phyloP scores from a whole-genome alignment of 2,888 invertebrate genomes.

The Pterobdella sp. region DNA sequence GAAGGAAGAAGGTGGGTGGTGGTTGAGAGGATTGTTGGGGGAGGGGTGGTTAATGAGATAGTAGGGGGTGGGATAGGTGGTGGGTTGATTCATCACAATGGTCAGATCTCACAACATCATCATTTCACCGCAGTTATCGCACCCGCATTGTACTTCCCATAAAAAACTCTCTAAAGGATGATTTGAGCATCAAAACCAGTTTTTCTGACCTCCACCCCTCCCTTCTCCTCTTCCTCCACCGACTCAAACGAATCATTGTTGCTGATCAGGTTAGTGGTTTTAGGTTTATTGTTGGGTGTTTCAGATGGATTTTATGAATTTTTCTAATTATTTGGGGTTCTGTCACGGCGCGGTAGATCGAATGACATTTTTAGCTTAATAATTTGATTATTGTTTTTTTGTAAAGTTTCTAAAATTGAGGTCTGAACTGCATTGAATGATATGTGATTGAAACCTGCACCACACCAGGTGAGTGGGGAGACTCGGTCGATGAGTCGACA shows the following conservation, averaged over 20 bases:
- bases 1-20: neutral
- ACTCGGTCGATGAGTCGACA: constrained; percentile 41
- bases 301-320: neutral
- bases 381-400: neutral
- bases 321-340: too few relatives aligned
- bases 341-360: too few relatives aligned
- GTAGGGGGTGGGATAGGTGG: neutral
- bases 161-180: constrained; percentile 42
- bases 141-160: constrained; percentile 47
- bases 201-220: constrained; percentile 51
- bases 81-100: neutral
- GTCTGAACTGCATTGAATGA: too few relatives aligned
- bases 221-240: constrained; percentile 48
- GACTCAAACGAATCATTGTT: constrained; percentile 45
- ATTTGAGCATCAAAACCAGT: constrained; percentile 40
- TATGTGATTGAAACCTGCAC: too few relatives aligned
- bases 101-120: too few relatives aligned
- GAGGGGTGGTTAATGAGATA: neutral
- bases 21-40: neutral
- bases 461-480: constrained; percentile 41
- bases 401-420: too few relatives aligned
- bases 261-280: constrained; percentile 41
- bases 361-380: neutral
- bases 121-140: constrained; percentile 35
- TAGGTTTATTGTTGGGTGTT: neutral